These are phyloP conservation scores for Labrus mixtus DNA, from an alignment of 2,113 vertebrate species.

Conservation along the genomic window DNA sequence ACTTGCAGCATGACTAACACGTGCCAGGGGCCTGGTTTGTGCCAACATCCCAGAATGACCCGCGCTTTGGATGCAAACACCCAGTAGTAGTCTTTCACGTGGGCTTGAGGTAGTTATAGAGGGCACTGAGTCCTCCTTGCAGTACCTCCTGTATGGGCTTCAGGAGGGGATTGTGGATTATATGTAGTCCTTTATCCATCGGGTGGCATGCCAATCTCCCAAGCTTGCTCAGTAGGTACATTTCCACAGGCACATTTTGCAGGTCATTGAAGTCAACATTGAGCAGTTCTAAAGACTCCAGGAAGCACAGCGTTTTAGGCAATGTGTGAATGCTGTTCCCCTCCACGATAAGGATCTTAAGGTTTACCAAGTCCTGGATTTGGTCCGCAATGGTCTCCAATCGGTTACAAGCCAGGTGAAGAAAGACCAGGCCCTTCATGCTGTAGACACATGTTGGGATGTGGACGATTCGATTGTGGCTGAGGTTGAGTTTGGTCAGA, in stretches of 20 bases:
- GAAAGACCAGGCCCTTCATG: constrained; percentile 89
- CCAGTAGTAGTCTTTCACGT: constrained; percentile 74
- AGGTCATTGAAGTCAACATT: constrained; percentile 92
- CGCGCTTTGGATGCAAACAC: constrained; percentile 19
- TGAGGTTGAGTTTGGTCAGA: constrained; percentile 93
- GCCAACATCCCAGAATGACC: constrained; percentile 27
- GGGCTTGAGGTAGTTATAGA: constrained; percentile 91
- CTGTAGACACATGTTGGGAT: constrained; percentile 92
- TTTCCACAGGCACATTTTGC: constrained; percentile 89
- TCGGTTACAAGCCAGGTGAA: constrained; percentile 92
- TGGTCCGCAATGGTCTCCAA: constrained; percentile 93
- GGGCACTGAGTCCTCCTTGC: constrained; percentile 88
- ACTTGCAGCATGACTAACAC: constrained; percentile 31
- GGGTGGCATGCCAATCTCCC: constrained; percentile 91
- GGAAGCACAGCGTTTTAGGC: constrained; percentile 88
- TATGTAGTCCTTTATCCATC: constrained; percentile 94
- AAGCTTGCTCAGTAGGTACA: constrained; percentile 87
- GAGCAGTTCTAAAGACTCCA: constrained; percentile 89
- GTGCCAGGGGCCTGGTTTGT: constrained; percentile 37
- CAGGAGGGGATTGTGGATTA: constrained; percentile 90
- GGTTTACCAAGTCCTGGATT: constrained; percentile 88
- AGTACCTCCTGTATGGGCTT: constrained; percentile 91
- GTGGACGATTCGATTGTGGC: constrained; percentile 90
- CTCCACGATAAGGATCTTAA: constrained; percentile 94
- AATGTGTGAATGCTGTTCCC: constrained; percentile 89